phyloP scores from a whole-genome alignment of 2,888 invertebrate genomes.

The Hemicrepidius hirtus region DNA sequence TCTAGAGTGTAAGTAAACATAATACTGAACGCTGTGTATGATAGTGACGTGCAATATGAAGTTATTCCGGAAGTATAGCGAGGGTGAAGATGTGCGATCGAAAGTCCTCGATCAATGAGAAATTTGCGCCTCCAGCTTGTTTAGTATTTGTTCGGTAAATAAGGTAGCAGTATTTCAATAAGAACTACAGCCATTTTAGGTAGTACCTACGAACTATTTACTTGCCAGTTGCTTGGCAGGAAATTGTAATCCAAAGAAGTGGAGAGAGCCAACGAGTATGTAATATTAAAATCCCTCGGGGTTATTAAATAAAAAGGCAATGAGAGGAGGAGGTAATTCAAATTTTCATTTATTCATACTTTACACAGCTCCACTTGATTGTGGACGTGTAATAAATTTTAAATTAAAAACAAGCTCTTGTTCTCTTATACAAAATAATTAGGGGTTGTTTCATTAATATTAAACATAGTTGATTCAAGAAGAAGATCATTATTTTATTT shows the following conservation, averaged over 20 bases:
- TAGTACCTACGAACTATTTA: background rate
- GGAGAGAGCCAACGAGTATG: background rate
- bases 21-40: conserved; percentile 40
- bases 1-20: conserved; percentile 49
- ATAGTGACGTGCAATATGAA: conserved; percentile 49
- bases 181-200: background rate
- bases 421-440: no score
- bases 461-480: no score
- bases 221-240: background rate
- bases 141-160: conserved; percentile 11
- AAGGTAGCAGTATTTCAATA: background rate
- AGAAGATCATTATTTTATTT: no score
- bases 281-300: no score
- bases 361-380: no score
- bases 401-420: no score
- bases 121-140: conserved; percentile 3
- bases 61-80: conserved; percentile 21
- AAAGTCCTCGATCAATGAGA: conserved; percentile 15
- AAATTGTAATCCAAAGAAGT: background rate
- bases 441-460: no score
- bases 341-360: no score
- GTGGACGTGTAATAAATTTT: no score
- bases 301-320: no score
- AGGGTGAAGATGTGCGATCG: conserved; percentile 9
- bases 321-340: no score